phyloP scores from a whole-genome alignment of 2,888 invertebrate genomes.

The Sylvicola cinctus region DNA sequence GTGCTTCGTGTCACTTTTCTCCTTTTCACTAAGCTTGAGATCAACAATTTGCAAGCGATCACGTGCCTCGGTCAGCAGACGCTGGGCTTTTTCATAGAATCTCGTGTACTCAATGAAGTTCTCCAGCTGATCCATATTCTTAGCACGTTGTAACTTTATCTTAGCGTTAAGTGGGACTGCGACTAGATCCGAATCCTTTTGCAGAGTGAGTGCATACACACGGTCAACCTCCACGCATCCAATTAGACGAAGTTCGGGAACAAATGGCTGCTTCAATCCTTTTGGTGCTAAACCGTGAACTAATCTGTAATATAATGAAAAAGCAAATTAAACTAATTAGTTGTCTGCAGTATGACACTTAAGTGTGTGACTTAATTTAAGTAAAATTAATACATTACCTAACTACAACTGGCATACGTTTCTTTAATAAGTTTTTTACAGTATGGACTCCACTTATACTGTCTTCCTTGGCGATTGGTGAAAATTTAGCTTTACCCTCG shows the following conservation, averaged over 20 bases:
- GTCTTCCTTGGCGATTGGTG: slow-evolving; percentile 78
- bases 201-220: slow-evolving; percentile 63
- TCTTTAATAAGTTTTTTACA: slow-evolving; percentile 68
- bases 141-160: slow-evolving; percentile 60
- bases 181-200: slow-evolving; percentile 59
- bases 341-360: background rate
- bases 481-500: slow-evolving; percentile 80
- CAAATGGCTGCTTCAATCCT: slow-evolving; percentile 64
- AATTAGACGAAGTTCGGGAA: slow-evolving; percentile 63
- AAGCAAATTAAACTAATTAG: background rate
- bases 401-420: slow-evolving; percentile 80
- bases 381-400: slow-evolving; percentile 26
- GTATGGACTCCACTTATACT: slow-evolving; percentile 90
- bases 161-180: slow-evolving; percentile 72
- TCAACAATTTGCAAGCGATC: slow-evolving; percentile 66
- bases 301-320: slow-evolving; percentile 24
- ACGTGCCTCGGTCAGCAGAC: slow-evolving; percentile 45
- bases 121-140: slow-evolving; percentile 62
- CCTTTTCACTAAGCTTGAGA: slow-evolving; percentile 52
- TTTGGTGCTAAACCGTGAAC: slow-evolving; percentile 79
- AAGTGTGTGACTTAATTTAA: too few species aligned
- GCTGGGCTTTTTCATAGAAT: slow-evolving; percentile 55
- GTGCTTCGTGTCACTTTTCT: slow-evolving; percentile 25
- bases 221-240: slow-evolving; percentile 69
- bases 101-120: slow-evolving; percentile 55